phyloP scores from a whole-genome alignment of 2,888 invertebrate genomes.

The Lithophane leautieri region DNA sequence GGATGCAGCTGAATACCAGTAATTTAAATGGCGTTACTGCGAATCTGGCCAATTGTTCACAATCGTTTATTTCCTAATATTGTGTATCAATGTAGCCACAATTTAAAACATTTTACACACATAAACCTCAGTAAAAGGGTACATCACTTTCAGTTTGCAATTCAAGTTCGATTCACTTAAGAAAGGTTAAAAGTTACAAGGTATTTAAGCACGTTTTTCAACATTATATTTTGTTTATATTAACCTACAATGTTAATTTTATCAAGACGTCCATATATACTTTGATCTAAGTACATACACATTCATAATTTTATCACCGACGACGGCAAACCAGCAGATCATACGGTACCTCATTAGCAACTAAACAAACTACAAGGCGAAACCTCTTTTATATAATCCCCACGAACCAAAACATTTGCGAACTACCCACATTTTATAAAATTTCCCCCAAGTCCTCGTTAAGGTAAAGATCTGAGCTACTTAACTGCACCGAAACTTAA shows the following conservation, averaged over 20 bases:
- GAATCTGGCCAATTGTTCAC: no score
- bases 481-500: slow-evolving; percentile 6
- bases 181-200: no score
- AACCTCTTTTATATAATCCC: slow-evolving; percentile 13
- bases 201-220: no score
- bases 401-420: not conserved
- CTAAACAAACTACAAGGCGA: not conserved
- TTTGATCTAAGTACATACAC: not conserved
- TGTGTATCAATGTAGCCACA: not conserved
- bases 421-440: slow-evolving; percentile 52
- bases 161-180: not conserved
- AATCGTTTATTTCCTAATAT: no score
- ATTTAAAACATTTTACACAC: not conserved
- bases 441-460: slow-evolving; percentile 49
- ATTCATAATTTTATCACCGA: not conserved
- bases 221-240: no score
- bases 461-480: slow-evolving; percentile 63
- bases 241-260: no score
- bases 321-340: not conserved
- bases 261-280: not conserved
- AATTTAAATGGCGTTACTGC: no score
- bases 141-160: not conserved
- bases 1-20: no score
- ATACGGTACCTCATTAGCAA: not conserved
- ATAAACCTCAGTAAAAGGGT: no score